Evolutionary conservation across 1,140 invertebrate species (phyloP), one percentile per base, ranked within the genome.

Genomic region (Sitophilus oryzae): DNA sequence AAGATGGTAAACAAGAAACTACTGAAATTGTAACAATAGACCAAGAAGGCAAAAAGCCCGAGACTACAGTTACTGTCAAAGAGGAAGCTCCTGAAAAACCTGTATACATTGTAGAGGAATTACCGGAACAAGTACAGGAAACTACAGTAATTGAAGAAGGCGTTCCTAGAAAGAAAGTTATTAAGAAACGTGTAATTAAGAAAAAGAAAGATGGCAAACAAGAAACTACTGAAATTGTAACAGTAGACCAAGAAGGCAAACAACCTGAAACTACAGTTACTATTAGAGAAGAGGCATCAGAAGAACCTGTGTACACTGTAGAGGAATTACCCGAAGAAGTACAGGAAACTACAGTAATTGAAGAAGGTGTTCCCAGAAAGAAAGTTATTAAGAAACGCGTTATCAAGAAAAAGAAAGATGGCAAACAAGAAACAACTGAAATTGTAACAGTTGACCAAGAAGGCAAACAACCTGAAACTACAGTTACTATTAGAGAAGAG

Each of bases 361-460:
- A 52, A 10, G 15, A 41, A 9, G 11, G 71, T 65, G 11, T 63
- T 56, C 70, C 67, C 40, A 76, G 70, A 2, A 76, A 74, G 51
- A 69, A 71, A 71, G 72, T 36, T 46, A 65, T 35, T 68, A 68
- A 59, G 56, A 71, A 69, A 45, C 59, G 64, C 37, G 55, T 62
- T 11, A 63, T 68, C 0, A 71, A 63, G 46, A 71, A 66, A 52
- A 52, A 58, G 0, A 62, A 55, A 25, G 68, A 62, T 18, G 59
- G 56, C 20, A 64, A 71, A 52, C 59, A 74, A 56, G 68, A 75
- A 61, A 62, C 73, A 3, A 72, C 68, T 1, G 70, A 76, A 62
- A 72, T 74, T 44, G 72, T 72, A 19, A 74, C 75, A 22, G 65
- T 74, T 25, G 71, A 74, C 63, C 72, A 74, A 63, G 70, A 75